Percentiles rank a stretch among this genome's conserved stretches.
Evolutionary conservation across 2,113 vertebrate species (phyloP).

Genomic region (Brachyhypopomus gauderio): DNA sequence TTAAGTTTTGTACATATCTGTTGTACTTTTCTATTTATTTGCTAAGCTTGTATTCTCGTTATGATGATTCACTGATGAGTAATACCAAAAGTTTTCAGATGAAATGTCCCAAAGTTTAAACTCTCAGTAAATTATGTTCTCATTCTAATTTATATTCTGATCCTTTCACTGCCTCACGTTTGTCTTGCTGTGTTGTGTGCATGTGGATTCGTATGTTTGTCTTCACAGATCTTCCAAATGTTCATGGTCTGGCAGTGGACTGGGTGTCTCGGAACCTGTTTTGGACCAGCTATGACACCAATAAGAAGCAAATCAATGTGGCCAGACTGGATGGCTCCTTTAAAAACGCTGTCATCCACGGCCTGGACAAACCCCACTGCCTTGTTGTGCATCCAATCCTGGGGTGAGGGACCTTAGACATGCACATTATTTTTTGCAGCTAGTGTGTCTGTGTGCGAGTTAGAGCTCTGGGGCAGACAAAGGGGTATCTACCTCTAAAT

Average conservation of each 20-base stretch:
- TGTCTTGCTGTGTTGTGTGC: no score
- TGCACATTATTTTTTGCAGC: neutral
- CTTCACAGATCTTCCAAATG: slow-evolving; percentile 87
- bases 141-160: no score
- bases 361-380: slow-evolving; percentile 92
- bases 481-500: slow-evolving; percentile 51
- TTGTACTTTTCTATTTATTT: no score
- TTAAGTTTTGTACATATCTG: no score
- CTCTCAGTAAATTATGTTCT: no score
- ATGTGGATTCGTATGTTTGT: slow-evolving; percentile 4
- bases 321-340: slow-evolving; percentile 95
- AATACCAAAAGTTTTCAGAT: no score
- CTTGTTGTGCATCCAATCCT: slow-evolving; percentile 88
- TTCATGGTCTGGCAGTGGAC: slow-evolving; percentile 92
- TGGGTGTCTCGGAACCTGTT: slow-evolving; percentile 98
- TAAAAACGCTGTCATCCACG: slow-evolving; percentile 95
- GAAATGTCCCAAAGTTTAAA: no score
- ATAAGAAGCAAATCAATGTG: slow-evolving; percentile 98
- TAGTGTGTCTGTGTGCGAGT: neutral
- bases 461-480: slow-evolving; percentile 28
- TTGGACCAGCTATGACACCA: slow-evolving; percentile 95
- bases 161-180: no score
- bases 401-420: slow-evolving; percentile 73
- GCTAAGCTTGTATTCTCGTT: no score
- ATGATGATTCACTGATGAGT: no score